Base-by-base conservation (phyloP, 2,888 invertebrate genomes). In the Apamea monoglypha region DNA sequence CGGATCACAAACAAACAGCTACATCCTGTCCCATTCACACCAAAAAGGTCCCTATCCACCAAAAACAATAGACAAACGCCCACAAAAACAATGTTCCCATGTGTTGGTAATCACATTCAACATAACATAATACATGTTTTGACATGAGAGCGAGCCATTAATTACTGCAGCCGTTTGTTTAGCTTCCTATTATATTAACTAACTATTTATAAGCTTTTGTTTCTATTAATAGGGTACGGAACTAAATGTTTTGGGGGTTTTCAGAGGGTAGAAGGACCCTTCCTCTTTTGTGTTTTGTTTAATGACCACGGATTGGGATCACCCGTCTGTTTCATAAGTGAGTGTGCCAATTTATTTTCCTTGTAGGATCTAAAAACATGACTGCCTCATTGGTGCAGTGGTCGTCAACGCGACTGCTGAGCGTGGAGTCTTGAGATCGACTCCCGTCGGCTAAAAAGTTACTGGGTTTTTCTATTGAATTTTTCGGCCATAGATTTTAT, bases 41-140 rank as follows among this genome's bases (percentile, higher is more conserved):
- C 25, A 72, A 68, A 86, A 59, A n/a, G 16, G 6, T 10, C n/a
- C 5, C 12, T 53, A 53, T 29, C 36, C 4, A 44, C 56, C 53
- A 66, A 56, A 75, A 82, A 70, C 47, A 66, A 85, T 21, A 64
- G 12, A 53, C 6, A 40, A 14, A 16, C 18, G 6, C 16, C 53
- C 53, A 56, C 8, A 25, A 66, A 72, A 77, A 66, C 70, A 81
- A 74, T 74, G 67, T 63, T 47, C 14, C 8, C 53, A 72, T 73
- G 18, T 79, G 64, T 66, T 16, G n/a, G 25, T 79, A 69, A 79
- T 86, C 64, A 72, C 32, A 86, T 32, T 63, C 5, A 75, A 75
- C 59, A 83, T 50, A 74, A 71, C 32, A 84, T 71, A 74, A 87
- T 84, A 84, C 44, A 63, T 76, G 76, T 84, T 76, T 69, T 78